Conservation (phyloP, 2,797 vertebrate species). For the Parauchenoglanis ngamensis region DNA sequence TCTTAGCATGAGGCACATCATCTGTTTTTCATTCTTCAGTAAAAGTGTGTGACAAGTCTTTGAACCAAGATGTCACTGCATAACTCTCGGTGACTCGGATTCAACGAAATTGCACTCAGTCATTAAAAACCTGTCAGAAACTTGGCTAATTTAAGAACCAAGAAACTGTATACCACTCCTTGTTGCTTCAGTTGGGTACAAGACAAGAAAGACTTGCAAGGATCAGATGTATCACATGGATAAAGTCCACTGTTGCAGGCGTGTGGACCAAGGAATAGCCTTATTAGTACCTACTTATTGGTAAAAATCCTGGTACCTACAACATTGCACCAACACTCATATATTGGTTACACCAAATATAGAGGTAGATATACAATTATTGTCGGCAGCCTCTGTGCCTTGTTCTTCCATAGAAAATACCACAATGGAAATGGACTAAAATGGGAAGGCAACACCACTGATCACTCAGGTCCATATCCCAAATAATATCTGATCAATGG, state of each 20-base stretch:
- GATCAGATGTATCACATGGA: background rate
- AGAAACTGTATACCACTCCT: background rate
- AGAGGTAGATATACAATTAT: background rate
- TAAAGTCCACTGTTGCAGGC: background rate
- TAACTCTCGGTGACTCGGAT: background rate
- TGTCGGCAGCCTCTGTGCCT: background rate
- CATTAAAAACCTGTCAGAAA: background rate
- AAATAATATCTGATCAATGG: background rate
- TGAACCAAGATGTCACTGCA: background rate
- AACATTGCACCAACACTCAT: background rate
- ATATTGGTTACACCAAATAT: background rate
- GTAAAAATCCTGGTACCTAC: background rate
- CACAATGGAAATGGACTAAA: background rate
- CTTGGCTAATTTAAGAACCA: background rate
- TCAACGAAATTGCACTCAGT: too few relatives aligned
- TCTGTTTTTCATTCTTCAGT: background rate
- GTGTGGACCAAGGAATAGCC: background rate
- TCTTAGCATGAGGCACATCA: background rate
- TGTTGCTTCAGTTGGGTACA: background rate
- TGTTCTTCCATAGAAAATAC: background rate
- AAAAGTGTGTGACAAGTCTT: background rate
- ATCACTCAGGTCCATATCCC: background rate
- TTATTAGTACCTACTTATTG: too few relatives aligned
- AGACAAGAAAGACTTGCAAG: background rate
- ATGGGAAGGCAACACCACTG: background rate